Evolutionary conservation across 2,888 invertebrate species (phyloP).

Genomic region (Diarsia rubi): DNA sequence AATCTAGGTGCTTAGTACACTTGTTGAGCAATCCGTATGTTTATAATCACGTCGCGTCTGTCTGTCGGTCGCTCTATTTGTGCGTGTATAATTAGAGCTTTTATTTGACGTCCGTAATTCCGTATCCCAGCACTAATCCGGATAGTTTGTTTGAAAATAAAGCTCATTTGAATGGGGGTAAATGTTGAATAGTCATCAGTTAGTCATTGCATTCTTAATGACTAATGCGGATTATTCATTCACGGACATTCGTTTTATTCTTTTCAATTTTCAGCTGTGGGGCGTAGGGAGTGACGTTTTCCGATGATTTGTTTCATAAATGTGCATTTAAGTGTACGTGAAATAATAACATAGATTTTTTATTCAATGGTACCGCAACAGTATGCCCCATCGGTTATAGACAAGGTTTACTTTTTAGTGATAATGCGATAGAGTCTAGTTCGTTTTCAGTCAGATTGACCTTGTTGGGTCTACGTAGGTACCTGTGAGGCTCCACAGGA

Average conservation of each 20-base stretch:
- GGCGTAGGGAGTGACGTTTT: not conserved
- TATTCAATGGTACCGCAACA: not conserved
- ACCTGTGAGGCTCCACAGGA: too few species aligned
- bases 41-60: conserved; percentile 59
- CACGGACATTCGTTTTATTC: not conserved
- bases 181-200: conserved; percentile 13
- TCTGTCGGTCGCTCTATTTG: conserved; percentile 54
- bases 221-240: conserved; percentile 12
- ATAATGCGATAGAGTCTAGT: not conserved
- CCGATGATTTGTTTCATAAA: not conserved
- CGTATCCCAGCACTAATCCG: conserved; percentile 15
- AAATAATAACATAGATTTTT: not conserved
- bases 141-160: conserved; percentile 22
- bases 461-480: not conserved
- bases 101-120: conserved; percentile 22
- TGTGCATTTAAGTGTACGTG: not conserved
- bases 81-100: conserved; percentile 42
- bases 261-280: not conserved
- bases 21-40: conserved; percentile 60
- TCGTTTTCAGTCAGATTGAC: not conserved
- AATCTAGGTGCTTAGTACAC: conserved; percentile 42
- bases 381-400: not conserved
- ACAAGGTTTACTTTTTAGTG: not conserved
- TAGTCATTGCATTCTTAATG: conserved; percentile 31
- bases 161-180: conserved; percentile 6